A percentile compares a stretch with the other conserved stretches of the same genome.
Conservation (phyloP, 2,113 vertebrate species). For the Apus apus region DNA sequence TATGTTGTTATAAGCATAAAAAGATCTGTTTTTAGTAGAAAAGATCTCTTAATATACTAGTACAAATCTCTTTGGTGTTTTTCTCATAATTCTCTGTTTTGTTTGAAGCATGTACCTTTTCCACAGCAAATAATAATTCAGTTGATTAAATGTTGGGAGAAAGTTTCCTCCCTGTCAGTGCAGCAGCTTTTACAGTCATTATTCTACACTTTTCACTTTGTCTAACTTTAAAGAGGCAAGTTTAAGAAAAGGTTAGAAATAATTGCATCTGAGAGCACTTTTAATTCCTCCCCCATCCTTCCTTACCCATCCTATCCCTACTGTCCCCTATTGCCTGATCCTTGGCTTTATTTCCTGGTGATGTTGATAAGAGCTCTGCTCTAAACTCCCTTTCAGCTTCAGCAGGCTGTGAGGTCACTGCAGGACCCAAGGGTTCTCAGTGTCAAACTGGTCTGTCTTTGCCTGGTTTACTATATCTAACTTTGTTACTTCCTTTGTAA, state of each 20-base stretch:
- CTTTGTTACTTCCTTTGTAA: not conserved
- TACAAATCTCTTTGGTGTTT: not conserved
- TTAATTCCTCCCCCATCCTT: not conserved
- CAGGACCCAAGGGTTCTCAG: not conserved
- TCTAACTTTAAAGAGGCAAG: not conserved
- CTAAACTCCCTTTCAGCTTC: not conserved
- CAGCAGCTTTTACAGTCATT: not conserved
- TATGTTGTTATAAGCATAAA: not conserved
- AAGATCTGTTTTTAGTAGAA: not conserved
- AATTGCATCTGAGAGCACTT: not conserved
- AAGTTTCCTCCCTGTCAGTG: not conserved
- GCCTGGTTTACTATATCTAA: not conserved
- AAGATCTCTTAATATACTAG: not conserved
- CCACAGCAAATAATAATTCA: not conserved
- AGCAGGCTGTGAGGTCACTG: not conserved
- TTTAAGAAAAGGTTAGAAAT: not conserved
- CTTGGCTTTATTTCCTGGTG: not conserved
- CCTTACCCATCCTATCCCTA: too few relatives aligned
- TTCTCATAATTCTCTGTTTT: not conserved
- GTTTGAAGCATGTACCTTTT: not conserved
- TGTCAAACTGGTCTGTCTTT: not conserved
- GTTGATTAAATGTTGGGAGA: not conserved
- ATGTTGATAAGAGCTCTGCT: not conserved
- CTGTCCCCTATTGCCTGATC: too few relatives aligned
- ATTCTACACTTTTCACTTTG: not conserved